These are phyloP conservation scores for Peromyscus eremicus DNA, from an alignment of 2,797 vertebrate genomes.

Conservation along the genomic window DNA sequence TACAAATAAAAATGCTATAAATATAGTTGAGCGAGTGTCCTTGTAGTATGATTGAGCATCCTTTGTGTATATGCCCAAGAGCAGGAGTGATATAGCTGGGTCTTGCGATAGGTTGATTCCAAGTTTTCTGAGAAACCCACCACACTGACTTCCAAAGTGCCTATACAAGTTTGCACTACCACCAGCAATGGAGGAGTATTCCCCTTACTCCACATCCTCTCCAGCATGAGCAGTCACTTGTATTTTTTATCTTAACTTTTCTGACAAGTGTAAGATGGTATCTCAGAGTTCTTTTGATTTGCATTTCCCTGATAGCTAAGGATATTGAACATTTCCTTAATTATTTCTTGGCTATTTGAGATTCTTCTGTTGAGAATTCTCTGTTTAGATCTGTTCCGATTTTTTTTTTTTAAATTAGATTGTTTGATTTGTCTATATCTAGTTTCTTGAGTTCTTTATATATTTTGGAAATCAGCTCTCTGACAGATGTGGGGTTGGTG, in stretches of 20 bases:
- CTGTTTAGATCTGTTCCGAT: neutral
- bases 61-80: neutral
- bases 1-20: neutral
- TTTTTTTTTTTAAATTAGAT: neutral
- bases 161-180: neutral
- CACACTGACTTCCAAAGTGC: neutral
- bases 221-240: neutral
- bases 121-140: too few species aligned
- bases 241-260: neutral
- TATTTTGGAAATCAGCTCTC: neutral
- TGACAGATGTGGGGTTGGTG: neutral
- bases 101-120: too few species aligned
- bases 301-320: neutral
- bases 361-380: neutral
- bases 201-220: neutral
- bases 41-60: neutral
- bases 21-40: too few species aligned
- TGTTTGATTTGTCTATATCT: neutral
- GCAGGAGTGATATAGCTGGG: too few species aligned
- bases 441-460: neutral
- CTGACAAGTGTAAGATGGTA: neutral
- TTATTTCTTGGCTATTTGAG: neutral
- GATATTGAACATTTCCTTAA: too few species aligned
- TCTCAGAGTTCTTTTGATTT: neutral
- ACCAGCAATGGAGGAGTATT: neutral